These are phyloP conservation scores for Rhopilema esculentum DNA, from an alignment of 30 jellyfish, hydroid and myxozoan species.

Conservation along the genomic window DNA sequence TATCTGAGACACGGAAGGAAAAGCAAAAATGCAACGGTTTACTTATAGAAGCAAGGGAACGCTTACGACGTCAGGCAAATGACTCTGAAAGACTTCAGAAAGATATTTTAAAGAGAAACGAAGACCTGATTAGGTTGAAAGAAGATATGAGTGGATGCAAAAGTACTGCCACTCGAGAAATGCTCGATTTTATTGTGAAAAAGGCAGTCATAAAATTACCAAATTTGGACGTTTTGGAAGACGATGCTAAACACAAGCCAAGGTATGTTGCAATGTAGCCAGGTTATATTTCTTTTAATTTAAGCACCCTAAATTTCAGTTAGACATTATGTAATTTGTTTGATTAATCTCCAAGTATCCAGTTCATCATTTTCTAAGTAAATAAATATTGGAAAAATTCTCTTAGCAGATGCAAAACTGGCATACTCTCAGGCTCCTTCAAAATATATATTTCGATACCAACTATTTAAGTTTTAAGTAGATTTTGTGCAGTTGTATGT, in stretches of 20 bases:
- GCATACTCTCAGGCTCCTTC: too few species aligned
- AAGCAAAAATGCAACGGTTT: constrained; percentile 45
- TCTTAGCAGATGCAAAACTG: too few species aligned
- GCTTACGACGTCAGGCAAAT: constrained; percentile 5
- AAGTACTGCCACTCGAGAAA: constrained; percentile 70
- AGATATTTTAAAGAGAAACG: constrained; percentile 47
- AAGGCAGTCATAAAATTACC: constrained; percentile 52
- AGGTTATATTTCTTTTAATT: too few species aligned
- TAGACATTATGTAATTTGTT: too few species aligned
- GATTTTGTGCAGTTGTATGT: too few species aligned
- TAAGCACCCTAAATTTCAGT: too few species aligned
- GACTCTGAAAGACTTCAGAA: constrained; percentile 15
- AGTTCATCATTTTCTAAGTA: too few species aligned
- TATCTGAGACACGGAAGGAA: constrained; percentile 36
- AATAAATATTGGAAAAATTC: too few species aligned
- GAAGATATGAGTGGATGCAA: constrained; percentile 52
- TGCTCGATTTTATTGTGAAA: constrained; percentile 49
- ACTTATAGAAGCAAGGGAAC: constrained; percentile 41
- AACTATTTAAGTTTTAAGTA: too few species aligned
- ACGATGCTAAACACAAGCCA: neutral
- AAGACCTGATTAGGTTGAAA: constrained; percentile 37
- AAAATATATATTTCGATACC: too few species aligned
- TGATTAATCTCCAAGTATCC: too few species aligned
- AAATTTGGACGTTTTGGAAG: neutral
- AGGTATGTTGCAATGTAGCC: neutral